phyloP scores from a whole-genome alignment of 1,140 invertebrate genomes.

The Probaryconus sp. region DNA sequence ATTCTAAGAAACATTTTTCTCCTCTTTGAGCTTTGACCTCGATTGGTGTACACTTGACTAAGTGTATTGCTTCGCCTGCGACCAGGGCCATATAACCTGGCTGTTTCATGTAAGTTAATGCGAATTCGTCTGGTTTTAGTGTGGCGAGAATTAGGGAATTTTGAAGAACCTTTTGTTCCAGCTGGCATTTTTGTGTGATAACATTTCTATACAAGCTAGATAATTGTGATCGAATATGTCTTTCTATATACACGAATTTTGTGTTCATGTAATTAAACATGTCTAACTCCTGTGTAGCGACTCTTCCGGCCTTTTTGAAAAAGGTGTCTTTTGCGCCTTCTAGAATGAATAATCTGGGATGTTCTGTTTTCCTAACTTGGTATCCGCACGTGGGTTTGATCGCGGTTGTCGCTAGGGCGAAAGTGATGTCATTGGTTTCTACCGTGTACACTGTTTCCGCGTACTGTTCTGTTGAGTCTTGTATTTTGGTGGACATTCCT shows the following conservation, averaged over 20 bases:
- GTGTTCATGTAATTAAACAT: conserved; percentile 43
- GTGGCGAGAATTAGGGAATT: conserved; percentile 30
- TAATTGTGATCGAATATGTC: conserved; percentile 29
- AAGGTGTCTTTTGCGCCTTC: neutral
- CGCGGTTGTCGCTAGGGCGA: neutral
- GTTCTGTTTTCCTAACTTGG: conserved; percentile 1
- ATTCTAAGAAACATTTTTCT: conserved; percentile 41
- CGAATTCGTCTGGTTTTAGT: conserved; percentile 36
- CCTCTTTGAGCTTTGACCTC: conserved; percentile 12
- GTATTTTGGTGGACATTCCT: neutral
- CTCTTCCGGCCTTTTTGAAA: neutral
- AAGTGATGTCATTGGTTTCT: neutral
- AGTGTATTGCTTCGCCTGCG: conserved; percentile 33
- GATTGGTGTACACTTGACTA: conserved; percentile 44
- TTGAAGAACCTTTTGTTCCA: conserved; percentile 39
- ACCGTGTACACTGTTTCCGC: neutral
- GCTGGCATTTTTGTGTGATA: conserved; percentile 7
- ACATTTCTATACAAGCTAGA: conserved; percentile 24
- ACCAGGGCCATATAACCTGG: conserved; percentile 45
- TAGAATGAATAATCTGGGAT: conserved; percentile 3
- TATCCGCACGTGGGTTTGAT: neutral
- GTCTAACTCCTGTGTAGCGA: conserved; percentile 6
- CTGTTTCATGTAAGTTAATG: conserved; percentile 16
- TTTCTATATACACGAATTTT: conserved; percentile 51
- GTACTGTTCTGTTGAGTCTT: neutral